phyloP scores from a whole-genome alignment of 2,797 vertebrate genomes.

The Tragopan temminckii region DNA sequence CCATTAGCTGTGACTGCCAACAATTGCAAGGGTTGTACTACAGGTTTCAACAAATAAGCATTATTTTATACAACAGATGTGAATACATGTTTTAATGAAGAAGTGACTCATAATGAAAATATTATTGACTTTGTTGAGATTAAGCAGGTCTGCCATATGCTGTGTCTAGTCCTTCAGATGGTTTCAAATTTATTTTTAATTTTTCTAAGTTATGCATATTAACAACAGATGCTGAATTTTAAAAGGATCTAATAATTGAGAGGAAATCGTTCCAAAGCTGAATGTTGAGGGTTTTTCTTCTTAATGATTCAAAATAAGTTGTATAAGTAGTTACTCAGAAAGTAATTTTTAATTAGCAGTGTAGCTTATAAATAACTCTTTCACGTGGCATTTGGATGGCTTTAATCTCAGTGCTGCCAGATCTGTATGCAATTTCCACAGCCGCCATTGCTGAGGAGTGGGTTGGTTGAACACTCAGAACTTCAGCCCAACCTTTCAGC shows the following conservation, averaged over 20 bases:
- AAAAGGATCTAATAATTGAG: not conserved
- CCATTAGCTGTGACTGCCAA: conserved; percentile 3
- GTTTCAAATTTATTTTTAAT: not conserved
- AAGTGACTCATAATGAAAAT: conserved; percentile 17
- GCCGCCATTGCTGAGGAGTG: not conserved
- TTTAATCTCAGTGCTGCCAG: not conserved
- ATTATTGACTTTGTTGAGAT: conserved; percentile 31
- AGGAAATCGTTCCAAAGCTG: not conserved
- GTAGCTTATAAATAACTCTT: not conserved
- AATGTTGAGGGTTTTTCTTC: not conserved
- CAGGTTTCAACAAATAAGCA: not conserved
- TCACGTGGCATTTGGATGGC: not conserved
- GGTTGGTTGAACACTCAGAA: not conserved
- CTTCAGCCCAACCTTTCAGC: not conserved
- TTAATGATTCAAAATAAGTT: not conserved
- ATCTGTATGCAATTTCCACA: not conserved
- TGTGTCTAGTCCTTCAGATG: conserved; percentile 36
- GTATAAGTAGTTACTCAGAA: not conserved
- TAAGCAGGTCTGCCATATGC: conserved; percentile 30
- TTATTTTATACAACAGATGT: not conserved
- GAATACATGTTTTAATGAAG: conserved; percentile 28
- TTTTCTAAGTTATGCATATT: not conserved
- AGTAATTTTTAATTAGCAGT: not conserved
- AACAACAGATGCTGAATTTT: conserved; percentile 1
- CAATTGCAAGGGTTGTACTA: not conserved